Conservation (phyloP, 2,888 invertebrate species). For the Nowickia ferox region DNA sequence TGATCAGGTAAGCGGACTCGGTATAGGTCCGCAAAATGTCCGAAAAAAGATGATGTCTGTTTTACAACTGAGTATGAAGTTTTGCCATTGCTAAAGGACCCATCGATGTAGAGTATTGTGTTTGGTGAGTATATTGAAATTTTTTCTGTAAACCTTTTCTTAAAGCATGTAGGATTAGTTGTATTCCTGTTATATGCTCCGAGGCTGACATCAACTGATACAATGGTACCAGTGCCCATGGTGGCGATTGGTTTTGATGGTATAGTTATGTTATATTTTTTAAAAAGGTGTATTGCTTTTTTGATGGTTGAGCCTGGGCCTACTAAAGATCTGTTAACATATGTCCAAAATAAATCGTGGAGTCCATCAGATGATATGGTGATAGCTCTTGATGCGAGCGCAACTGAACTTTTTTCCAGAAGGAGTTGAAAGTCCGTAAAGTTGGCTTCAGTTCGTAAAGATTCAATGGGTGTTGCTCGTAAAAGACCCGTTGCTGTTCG, state of each 20-base stretch:
- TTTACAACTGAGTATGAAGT: background rate
- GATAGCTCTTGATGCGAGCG: background rate
- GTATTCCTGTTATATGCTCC: background rate
- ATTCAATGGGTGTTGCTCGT: background rate
- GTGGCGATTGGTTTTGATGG: too few species aligned
- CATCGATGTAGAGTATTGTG: background rate
- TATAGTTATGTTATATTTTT: background rate
- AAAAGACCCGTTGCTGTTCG: background rate
- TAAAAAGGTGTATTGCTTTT: background rate
- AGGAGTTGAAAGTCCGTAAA: background rate
- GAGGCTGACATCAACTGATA: too few species aligned
- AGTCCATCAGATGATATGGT: background rate
- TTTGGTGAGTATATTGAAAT: background rate
- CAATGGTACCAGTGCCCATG: too few species aligned
- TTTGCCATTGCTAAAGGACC: background rate
- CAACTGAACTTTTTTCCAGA: background rate
- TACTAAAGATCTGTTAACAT: background rate
- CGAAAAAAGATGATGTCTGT: background rate
- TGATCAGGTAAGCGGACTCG: background rate
- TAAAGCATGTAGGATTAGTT: background rate
- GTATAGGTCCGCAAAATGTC: background rate
- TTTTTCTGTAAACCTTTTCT: background rate
- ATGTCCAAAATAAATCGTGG: background rate
- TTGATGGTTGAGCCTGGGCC: background rate
- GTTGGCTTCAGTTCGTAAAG: background rate